Base-by-base conservation (phyloP, 2,888 invertebrate species). In the Tetanocera ferruginea region DNA sequence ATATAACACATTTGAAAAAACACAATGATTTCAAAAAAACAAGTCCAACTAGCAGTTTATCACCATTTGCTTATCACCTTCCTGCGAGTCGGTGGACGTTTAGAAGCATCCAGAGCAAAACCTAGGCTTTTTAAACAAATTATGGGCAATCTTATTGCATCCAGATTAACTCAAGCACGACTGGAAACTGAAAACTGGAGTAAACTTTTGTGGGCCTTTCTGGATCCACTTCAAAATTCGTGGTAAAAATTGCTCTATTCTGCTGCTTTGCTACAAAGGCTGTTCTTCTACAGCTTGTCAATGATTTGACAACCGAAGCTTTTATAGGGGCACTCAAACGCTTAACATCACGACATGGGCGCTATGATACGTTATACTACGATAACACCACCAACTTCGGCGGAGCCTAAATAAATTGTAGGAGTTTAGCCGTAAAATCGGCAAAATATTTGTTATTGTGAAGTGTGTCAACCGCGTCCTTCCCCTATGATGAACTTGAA, bases 201-300 rank as follows among this genome's bases (percentile, higher is more conserved):
- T 80, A 0, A 79, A 81, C 49, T 80, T 66, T 19, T 79, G 73
- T 64, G 80, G 79, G n/a, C 80, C 76, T 14, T 69, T 78, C 28
- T 67, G 62, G 67, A 79, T 72, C 5, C 76, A 78, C 52, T 78
- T 62, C 55, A 77, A 67, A 23, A 70, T 76, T 19, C 69, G 80
- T 11, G 72, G 78, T 5, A 79, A 71, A 70, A 34, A 11, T 28
- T 3, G 23, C 55, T 17, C 31, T 52, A 1, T 6, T 25, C n/a
- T 51, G 6, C 28, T 51, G 28, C 14, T 70, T 70, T n/a, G 31
- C 51, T 1, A 70, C 51, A 3, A 70, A 4, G 52, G 23, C 14
- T 3, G 37, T n/a, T 11, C 67, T 17, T 9, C 14, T 17, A 49
- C n/a, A 37, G 28, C 8, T 67, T 5, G 67, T 67, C 14, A 31